Evolutionary conservation across 2,113 vertebrate genomes (phyloP).

Genomic region (Rallus limicola): DNA sequence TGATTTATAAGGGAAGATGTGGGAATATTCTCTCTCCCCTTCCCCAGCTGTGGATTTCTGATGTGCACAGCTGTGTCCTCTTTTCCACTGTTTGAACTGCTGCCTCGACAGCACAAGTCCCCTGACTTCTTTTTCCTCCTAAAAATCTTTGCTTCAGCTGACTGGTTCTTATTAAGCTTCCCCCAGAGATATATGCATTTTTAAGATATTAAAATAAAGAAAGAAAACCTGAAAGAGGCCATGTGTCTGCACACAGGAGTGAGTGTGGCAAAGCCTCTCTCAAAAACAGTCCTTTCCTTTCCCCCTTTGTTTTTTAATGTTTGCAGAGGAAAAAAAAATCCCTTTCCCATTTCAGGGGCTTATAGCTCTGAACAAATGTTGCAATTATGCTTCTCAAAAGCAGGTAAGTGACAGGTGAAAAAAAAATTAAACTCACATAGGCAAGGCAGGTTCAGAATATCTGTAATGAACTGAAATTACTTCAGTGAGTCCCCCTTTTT

Average conservation of each 20-base stretch:
- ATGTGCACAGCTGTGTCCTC: conserved; percentile 45
- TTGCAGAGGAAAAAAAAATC: conserved; percentile 18
- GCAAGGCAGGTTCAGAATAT: conserved; percentile 44
- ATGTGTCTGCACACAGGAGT: neutral
- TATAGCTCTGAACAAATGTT: conserved; percentile 53
- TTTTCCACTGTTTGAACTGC: conserved; percentile 46
- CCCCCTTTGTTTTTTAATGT: conserved; percentile 23
- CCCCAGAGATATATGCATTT: conserved; percentile 26
- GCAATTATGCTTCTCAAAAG: conserved; percentile 66
- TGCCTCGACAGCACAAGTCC: neutral
- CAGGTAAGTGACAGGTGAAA: conserved; percentile 59
- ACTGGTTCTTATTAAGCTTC: conserved; percentile 30
- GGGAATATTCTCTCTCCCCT: conserved; percentile 33
- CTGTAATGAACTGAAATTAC: conserved; percentile 61
- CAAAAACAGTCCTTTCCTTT: neutral
- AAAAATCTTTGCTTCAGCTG: conserved; percentile 33
- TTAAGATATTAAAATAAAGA: conserved; percentile 42
- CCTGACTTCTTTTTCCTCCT: neutral
- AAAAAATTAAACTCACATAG: conserved; percentile 61
- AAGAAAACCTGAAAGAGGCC: neutral
- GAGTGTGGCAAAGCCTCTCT: neutral
- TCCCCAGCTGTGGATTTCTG: conserved; percentile 53
- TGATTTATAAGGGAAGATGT: conserved; percentile 35
- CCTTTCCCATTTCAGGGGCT: conserved; percentile 31
- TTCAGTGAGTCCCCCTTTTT: neutral